A percentile compares a stretch with the other conserved stretches of the same genome.
Evolutionary conservation across 23 tunicate species (phyloP).

Genomic region (Diplosoma virens): DNA sequence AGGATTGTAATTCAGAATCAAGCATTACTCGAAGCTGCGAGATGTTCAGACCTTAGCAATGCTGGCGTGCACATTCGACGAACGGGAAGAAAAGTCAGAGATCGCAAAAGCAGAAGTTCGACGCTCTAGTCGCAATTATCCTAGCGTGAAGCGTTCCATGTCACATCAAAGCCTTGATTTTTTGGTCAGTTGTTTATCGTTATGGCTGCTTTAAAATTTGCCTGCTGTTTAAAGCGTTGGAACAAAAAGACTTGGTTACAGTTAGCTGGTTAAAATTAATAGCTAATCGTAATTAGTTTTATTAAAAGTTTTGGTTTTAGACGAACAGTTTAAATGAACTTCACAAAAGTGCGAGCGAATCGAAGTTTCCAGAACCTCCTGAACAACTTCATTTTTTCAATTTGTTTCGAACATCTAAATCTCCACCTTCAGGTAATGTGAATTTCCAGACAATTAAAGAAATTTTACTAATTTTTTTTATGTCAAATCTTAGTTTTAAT

Average conservation of each 20-base stretch:
- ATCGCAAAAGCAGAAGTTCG: neutral
- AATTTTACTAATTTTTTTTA: no score
- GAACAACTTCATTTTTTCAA: no score
- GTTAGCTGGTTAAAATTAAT: neutral
- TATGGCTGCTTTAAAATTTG: neutral
- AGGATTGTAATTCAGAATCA: no score
- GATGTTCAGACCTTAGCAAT: slow-evolving; percentile 67
- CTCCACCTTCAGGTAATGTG: no score
- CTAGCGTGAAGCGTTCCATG: slow-evolving; percentile 17
- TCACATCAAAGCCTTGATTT: slow-evolving; percentile 10
- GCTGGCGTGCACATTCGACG: slow-evolving; percentile 42
- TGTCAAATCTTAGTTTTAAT: no score
- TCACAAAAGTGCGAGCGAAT: slow-evolving; percentile 48
- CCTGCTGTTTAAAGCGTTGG: neutral
- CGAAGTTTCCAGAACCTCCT: slow-evolving; percentile 29
- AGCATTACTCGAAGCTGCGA: slow-evolving; percentile 40
- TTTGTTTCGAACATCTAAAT: no score
- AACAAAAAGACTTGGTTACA: neutral
- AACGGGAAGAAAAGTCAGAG: neutral
- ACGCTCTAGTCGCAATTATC: neutral
- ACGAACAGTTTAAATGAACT: neutral
- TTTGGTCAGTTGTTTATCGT: neutral
- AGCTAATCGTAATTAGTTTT: neutral
- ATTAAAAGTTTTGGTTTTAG: neutral
- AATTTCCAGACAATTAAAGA: no score